Evolutionary conservation across 2,113 vertebrate genomes (phyloP).

Genomic region (Nannospalax galili): DNA sequence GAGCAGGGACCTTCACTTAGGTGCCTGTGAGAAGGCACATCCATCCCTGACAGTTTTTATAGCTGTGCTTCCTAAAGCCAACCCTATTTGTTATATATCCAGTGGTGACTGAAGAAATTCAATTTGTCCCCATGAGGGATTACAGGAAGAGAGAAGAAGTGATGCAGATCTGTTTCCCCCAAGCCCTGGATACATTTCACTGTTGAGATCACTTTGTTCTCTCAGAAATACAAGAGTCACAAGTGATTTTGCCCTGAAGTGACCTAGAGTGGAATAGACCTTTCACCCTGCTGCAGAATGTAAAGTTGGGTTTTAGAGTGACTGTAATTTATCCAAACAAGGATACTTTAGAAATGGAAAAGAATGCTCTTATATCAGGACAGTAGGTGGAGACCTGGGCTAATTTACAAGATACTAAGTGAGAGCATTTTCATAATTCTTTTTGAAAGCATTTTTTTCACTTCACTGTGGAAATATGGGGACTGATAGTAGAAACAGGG

Average conservation of each 20-base stretch:
- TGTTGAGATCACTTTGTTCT: constrained; percentile 51
- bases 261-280: neutral
- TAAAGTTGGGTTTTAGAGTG: constrained; percentile 10
- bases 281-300: neutral
- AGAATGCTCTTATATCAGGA: fast-evolving
- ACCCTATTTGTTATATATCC: constrained; percentile 29
- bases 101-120: constrained; percentile 18
- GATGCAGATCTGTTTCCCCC: constrained; percentile 48
- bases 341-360: neutral
- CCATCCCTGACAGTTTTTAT: neutral
- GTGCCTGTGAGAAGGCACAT: neutral
- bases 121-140: constrained; percentile 32
- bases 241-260: neutral
- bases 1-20: neutral
- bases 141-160: neutral
- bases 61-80: neutral
- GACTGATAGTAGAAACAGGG: neutral
- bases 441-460: neutral
- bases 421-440: neutral
- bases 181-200: constrained; percentile 40
- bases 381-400: neutral
- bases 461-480: neutral
- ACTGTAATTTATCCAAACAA: neutral
- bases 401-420: neutral
- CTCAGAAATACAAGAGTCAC: constrained; percentile 7